phyloP scores from a whole-genome alignment of 2,888 invertebrate genomes.

The Xestia sexstrigata region DNA sequence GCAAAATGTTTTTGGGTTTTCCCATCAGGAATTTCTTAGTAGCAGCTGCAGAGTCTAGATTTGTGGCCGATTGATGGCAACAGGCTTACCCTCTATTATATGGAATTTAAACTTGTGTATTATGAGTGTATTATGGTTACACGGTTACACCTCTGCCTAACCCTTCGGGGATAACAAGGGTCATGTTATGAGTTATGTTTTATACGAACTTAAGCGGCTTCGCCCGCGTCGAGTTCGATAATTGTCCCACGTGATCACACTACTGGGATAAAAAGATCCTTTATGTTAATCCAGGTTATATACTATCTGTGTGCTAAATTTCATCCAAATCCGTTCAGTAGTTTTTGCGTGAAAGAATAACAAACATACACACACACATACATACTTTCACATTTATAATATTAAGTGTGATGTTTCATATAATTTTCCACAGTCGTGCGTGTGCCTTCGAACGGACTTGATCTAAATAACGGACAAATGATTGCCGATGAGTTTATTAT shows the following conservation, averaged over 20 bases:
- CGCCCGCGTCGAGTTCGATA: no score
- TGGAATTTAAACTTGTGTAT: background rate
- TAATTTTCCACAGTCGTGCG: slow-evolving; percentile 11
- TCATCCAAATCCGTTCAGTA: no score
- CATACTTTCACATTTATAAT: no score
- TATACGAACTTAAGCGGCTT: no score
- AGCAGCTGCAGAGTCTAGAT: background rate
- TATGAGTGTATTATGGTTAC: background rate
- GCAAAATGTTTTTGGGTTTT: background rate
- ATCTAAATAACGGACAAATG: slow-evolving; percentile 54
- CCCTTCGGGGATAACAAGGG: background rate
- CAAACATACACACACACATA: no score
- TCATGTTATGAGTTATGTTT: no score
- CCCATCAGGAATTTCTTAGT: background rate
- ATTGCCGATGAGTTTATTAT: slow-evolving; percentile 41
- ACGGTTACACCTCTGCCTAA: background rate
- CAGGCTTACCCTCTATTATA: no score
- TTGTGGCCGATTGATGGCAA: background rate
- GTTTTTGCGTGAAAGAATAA: no score
- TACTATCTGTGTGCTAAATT: no score
- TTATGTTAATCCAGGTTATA: no score
- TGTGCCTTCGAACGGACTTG: slow-evolving; percentile 50
- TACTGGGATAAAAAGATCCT: no score
- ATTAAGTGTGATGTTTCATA: background rate
- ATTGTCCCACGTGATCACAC: no score